phyloP scores from a whole-genome alignment of 2,113 vertebrate genomes.

The Macquaria australasica region DNA sequence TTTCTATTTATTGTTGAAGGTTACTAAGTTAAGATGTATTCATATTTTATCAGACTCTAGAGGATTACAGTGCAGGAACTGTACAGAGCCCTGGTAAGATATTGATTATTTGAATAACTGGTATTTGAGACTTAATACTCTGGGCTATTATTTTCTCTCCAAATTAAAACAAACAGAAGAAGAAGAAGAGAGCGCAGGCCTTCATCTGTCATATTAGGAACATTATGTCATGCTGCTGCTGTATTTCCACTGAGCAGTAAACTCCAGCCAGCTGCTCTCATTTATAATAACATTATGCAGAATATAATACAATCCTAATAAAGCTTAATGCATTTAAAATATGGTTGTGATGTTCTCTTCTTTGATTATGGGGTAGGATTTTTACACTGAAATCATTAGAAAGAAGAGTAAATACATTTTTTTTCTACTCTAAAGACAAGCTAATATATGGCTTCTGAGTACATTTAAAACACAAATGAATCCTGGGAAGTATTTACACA shows the following conservation, averaged over 20 bases:
- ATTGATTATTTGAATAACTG: constrained; percentile 14
- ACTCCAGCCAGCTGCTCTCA: constrained; percentile 3
- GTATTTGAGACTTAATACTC: background rate
- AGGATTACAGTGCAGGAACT: background rate
- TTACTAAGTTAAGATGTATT: background rate
- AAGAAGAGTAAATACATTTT: background rate
- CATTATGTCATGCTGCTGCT: background rate
- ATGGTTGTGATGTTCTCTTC: background rate
- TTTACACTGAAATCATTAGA: background rate
- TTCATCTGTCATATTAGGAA: constrained; percentile 2
- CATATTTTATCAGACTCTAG: background rate
- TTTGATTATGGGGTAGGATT: background rate
- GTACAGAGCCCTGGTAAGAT: accelerated
- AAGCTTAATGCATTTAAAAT: background rate
- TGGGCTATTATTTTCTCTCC: background rate
- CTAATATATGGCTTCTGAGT: background rate
- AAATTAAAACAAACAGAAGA: constrained; percentile 16
- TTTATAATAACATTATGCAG: constrained; percentile 20
- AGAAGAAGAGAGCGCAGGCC: background rate
- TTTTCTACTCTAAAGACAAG: no score
- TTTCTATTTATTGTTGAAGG: background rate
- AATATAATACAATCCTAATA: background rate
- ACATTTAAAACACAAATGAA: background rate
- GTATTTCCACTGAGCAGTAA: constrained; percentile 1
- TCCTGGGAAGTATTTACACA: background rate